Percentiles rank a stretch among this genome's conserved stretches.
These are phyloP conservation scores for Pocillopora meandrina DNA, from an alignment of 92 coral and sea anemone genomes.

Conservation along the genomic window DNA sequence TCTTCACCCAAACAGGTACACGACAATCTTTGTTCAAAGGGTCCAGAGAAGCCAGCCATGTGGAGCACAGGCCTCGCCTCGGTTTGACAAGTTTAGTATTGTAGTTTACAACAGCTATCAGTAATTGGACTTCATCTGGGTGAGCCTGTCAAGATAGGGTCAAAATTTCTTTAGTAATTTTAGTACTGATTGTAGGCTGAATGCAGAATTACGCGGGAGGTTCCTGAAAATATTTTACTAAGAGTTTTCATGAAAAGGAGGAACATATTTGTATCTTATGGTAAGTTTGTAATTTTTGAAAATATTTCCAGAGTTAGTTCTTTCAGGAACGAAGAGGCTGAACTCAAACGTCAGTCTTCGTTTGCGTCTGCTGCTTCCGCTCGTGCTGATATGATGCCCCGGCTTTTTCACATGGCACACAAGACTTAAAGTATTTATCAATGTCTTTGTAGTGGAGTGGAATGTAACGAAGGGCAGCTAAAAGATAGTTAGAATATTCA, in stretches of 20 bases:
- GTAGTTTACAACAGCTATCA: constrained; percentile 95
- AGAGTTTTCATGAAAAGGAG: too few species aligned
- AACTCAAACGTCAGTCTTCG: too few species aligned
- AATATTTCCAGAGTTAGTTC: too few species aligned
- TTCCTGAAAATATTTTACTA: too few species aligned
- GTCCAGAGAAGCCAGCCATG: constrained; percentile 93
- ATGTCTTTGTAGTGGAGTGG: too few species aligned
- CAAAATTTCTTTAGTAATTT: not conserved
- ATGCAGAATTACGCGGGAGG: not conserved
- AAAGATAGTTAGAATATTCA: not conserved
- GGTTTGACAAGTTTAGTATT: constrained; percentile 85
- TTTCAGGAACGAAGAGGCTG: too few species aligned
- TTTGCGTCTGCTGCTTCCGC: too few species aligned
- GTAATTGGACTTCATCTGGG: constrained; percentile 84
- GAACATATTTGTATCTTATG: too few species aligned
- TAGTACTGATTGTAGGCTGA: not conserved
- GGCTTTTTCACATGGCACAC: too few species aligned
- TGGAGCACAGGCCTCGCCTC: constrained; percentile 92
- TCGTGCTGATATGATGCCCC: too few species aligned
- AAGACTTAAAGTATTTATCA: too few species aligned
- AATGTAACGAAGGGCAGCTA: not conserved
- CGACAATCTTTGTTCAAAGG: constrained; percentile 28
- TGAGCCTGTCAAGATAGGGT: constrained; percentile 55
- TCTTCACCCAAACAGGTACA: constrained; percentile 88
- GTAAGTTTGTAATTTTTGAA: too few species aligned